These are phyloP conservation scores for Rhagium mordax DNA, from an alignment of 2,888 invertebrate genomes.

Conservation along the genomic window DNA sequence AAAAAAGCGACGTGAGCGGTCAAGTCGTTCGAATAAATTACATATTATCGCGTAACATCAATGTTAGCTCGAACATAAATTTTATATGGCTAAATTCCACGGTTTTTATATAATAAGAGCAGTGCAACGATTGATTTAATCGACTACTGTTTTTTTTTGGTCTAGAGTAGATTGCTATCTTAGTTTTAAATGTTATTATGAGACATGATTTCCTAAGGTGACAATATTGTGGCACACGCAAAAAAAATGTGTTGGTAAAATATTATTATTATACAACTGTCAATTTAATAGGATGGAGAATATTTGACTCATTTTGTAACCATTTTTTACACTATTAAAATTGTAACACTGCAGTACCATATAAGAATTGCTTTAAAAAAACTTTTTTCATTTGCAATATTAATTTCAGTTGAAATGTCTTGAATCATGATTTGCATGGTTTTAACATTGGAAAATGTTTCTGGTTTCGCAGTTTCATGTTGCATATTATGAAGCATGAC, in stretches of 20 bases:
- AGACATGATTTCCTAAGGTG: not conserved
- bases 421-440: too few relatives aligned
- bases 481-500: too few relatives aligned
- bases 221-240: not conserved
- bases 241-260: not conserved
- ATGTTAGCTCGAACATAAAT: not conserved
- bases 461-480: too few relatives aligned
- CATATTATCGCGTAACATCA: conserved; percentile 20
- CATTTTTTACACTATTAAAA: too few relatives aligned
- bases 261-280: not conserved
- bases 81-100: not conserved
- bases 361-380: too few relatives aligned
- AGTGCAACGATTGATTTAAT: not conserved
- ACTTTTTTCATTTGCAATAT: too few relatives aligned
- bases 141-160: not conserved
- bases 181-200: not conserved
- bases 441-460: too few relatives aligned
- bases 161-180: not conserved
- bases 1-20: conserved; percentile 39
- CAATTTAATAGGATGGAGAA: too few relatives aligned
- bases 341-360: too few relatives aligned
- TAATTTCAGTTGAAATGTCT: too few relatives aligned
- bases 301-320: too few relatives aligned
- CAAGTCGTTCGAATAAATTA: conserved; percentile 36
- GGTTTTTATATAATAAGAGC: not conserved